phyloP scores from a whole-genome alignment of 2,797 vertebrate genomes.

The Micropoecilia bifurca region DNA sequence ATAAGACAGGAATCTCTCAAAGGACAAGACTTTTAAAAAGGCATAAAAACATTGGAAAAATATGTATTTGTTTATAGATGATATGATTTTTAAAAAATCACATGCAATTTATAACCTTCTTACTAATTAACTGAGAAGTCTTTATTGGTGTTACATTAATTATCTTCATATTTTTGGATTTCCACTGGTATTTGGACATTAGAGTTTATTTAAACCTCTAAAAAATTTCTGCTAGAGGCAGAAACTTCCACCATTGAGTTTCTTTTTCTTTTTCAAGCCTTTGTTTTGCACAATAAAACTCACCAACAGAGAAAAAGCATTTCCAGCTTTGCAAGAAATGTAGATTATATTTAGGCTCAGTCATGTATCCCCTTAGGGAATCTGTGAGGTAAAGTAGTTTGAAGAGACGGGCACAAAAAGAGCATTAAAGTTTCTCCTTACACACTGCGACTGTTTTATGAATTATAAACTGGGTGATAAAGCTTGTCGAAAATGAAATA shows the following conservation, averaged over 20 bases:
- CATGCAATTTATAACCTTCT: background rate
- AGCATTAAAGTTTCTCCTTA: conserved; percentile 1
- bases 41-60: background rate
- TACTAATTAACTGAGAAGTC: too few relatives aligned
- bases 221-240: background rate
- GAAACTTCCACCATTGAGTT: background rate
- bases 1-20: background rate
- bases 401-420: background rate
- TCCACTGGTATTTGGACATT: too few relatives aligned
- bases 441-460: conserved; percentile 3
- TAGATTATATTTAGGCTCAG: conserved; percentile 5
- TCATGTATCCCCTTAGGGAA: background rate
- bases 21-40: background rate
- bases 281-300: background rate
- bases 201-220: too few relatives aligned
- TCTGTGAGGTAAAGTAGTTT: background rate
- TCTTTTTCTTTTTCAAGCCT: background rate
- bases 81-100: background rate
- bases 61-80: background rate
- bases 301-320: background rate
- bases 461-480: conserved; percentile 1
- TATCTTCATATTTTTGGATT: too few relatives aligned
- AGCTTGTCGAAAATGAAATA: background rate
- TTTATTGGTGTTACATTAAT: too few relatives aligned
- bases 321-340: conserved; percentile 8